phyloP scores from a whole-genome alignment of 1,140 invertebrate genomes.

The Andricus grossulariae region DNA sequence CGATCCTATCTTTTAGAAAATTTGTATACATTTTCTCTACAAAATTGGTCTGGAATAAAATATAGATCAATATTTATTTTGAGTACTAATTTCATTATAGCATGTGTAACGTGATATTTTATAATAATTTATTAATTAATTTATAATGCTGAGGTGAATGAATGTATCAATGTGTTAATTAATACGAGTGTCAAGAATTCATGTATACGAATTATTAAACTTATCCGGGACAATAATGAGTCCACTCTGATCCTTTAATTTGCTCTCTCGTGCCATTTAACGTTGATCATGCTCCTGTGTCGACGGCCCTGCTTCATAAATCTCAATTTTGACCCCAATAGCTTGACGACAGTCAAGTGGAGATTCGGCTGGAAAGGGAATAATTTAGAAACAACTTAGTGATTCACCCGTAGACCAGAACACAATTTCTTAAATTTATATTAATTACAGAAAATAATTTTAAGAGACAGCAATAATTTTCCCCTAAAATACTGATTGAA shows the following conservation, averaged over 20 bases:
- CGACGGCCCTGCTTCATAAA: slow-evolving; percentile 20
- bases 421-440: too few species aligned
- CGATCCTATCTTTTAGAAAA: too few species aligned
- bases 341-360: neutral
- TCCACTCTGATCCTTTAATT: neutral
- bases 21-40: too few species aligned
- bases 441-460: too few species aligned
- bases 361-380: neutral
- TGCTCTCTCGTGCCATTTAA: slow-evolving; percentile 7
- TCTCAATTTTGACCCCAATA: slow-evolving; percentile 22
- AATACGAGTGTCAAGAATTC: slow-evolving; percentile 3
- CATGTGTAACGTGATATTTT: too few species aligned
- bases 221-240: neutral
- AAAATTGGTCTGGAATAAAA: too few species aligned
- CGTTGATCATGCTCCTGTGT: neutral
- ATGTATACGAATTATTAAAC: neutral
- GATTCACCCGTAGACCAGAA: neutral
- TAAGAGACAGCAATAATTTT: too few species aligned
- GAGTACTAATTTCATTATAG: too few species aligned
- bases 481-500: too few species aligned
- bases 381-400: neutral
- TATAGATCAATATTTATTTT: too few species aligned
- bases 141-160: too few species aligned
- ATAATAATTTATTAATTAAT: too few species aligned
- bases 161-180: neutral